Base-by-base conservation (phyloP, 2,797 vertebrate species). In the Leuciscus waleckii region DNA sequence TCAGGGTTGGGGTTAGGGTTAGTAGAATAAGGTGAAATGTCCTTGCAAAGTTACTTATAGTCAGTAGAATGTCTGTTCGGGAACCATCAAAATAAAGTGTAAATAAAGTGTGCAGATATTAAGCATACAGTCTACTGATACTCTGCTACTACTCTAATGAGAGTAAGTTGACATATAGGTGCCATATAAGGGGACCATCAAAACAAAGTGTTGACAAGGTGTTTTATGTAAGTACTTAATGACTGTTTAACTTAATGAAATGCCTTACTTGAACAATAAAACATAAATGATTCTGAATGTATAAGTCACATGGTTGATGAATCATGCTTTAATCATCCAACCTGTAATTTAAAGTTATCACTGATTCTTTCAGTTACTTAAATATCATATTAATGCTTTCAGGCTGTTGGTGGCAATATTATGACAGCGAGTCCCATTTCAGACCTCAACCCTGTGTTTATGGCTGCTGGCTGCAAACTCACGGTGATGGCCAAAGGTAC, bases 341-440 rank as follows among this genome's bases (percentile, higher is more conserved):
- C 13, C 26, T 63, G 5, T 29, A 13, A 63, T 17, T 16, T 65
- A 32, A 65, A 29, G 26, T 7, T 32, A 65, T 65, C 14, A 68
- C 23, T 68, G 37, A 21, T 65, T 69, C 0, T 49, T 49, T 63
- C 6, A 77, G 35, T n/a, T 65, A 1, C 61, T 73, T 63, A 49
- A 56, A 35, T 46, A 29, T 75, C 10, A 39, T 84, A 4, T 74
- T 43, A 70, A 41, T 82, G 39, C 13, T 92, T 16, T 63, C 89
- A 99, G 98, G 97, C 97, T 37, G 86, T 99, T 0, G 98, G 98
- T 49, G 98, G 98, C n/a, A 99, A 99, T 91, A 96, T 99, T 91
- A 98, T 99, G 95, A 99, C 96, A 0, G 98, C 98, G n/a, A 99
- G 98, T 81, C 98, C 98, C 39, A 99, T 99, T 88, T 99, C 98